Percentiles rank a stretch among this genome's conserved stretches.
Evolutionary conservation across 2,113 vertebrate species (phyloP).

Genomic region (Limanda limanda): DNA sequence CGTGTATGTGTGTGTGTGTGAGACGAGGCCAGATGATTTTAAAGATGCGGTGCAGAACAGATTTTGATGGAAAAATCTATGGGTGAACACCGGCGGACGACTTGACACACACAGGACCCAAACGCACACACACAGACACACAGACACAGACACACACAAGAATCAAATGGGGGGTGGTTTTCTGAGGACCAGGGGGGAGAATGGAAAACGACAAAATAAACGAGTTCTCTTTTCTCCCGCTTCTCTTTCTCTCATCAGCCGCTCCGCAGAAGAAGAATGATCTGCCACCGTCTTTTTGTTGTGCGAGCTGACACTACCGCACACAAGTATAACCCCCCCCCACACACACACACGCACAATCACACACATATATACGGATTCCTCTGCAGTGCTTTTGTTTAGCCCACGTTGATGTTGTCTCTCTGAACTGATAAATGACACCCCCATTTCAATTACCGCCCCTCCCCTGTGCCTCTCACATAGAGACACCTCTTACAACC

Average conservation of each 20-base stretch:
- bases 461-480: constrained; percentile 37
- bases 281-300: constrained; percentile 58
- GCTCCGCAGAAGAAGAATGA: constrained; percentile 48
- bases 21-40: constrained; percentile 20
- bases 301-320: constrained; percentile 36
- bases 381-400: constrained; percentile 11
- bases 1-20: neutral
- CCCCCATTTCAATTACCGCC: constrained; percentile 57
- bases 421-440: constrained; percentile 57
- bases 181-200: constrained; percentile 25
- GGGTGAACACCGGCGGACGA: neutral
- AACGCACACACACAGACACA: constrained; percentile 8
- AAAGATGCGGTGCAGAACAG: neutral
- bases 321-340: neutral
- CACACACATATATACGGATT: constrained; percentile 6
- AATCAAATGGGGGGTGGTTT: constrained; percentile 51
- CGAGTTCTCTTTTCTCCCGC: constrained; percentile 52
- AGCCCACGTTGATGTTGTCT: constrained; percentile 43
- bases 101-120: neutral
- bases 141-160: constrained; percentile 7
- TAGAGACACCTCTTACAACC: constrained; percentile 11
- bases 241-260: constrained; percentile 44
- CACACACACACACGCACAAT: constrained; percentile 12
- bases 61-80: constrained; percentile 39
- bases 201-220: constrained; percentile 71